phyloP scores from a whole-genome alignment of 2,113 vertebrate genomes.

The Urocynchramus pylzowi region DNA sequence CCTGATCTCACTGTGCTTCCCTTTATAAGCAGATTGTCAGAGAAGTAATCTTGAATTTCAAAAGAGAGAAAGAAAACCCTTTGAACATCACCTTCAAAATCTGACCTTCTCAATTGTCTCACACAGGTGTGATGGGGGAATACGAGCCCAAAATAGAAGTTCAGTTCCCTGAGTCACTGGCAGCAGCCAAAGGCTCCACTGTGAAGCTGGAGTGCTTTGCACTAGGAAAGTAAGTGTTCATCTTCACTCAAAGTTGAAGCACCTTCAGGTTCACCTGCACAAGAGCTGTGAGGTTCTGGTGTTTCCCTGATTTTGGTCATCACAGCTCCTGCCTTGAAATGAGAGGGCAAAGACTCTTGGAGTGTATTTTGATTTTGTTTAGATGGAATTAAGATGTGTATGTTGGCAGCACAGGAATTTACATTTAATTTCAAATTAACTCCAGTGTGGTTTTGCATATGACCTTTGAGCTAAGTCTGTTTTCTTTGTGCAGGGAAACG shows the following conservation, averaged over 20 bases:
- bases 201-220: constrained; percentile 94
- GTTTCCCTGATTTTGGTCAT: not conserved
- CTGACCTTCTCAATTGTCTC: not conserved
- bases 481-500: not conserved
- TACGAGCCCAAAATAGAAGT: constrained; percentile 99
- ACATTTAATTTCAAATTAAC: not conserved
- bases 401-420: not conserved
- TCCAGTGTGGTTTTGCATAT: not conserved
- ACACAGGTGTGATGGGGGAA: constrained; percentile 91
- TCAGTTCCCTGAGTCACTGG: constrained; percentile 90
- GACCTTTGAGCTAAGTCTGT: not conserved
- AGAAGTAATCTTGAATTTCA: not conserved
- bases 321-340: not conserved
- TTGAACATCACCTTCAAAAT: not conserved
- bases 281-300: not conserved
- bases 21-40: accelerated
- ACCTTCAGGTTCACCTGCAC: not conserved
- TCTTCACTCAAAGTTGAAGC: not conserved
- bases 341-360: not conserved
- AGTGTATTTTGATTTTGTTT: not conserved
- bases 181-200: constrained; percentile 87
- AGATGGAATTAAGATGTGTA: not conserved
- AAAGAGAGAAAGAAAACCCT: not conserved
- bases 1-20: no score
- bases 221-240: constrained; percentile 90